A percentile compares a stretch with the other conserved stretches of the same genome.
Conservation (phyloP, 2,888 invertebrate genomes). For the Odontomyia ornata region DNA sequence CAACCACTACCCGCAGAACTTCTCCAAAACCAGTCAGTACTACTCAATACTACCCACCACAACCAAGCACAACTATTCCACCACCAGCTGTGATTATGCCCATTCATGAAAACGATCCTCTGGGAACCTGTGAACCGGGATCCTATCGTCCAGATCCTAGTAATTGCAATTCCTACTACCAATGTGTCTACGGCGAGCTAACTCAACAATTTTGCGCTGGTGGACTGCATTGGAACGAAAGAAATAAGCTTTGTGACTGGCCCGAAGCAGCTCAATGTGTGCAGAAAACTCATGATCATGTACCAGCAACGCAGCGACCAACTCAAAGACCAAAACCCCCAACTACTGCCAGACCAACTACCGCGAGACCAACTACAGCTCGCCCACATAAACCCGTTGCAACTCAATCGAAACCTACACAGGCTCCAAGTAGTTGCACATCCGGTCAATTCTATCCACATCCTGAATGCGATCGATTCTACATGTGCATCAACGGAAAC, state of each 20-base stretch:
- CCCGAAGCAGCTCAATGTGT: slow-evolving; percentile 77
- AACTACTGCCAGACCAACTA: slow-evolving; percentile 48
- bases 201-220: slow-evolving; percentile 79
- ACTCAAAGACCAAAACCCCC: slow-evolving; percentile 49
- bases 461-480: slow-evolving; percentile 77
- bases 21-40: slow-evolving; percentile 53
- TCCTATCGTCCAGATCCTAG: slow-evolving; percentile 70
- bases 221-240: slow-evolving; percentile 81
- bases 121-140: slow-evolving; percentile 62
- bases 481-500: slow-evolving; percentile 80
- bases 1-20: slow-evolving; percentile 55
- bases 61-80: slow-evolving; percentile 61
- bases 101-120: slow-evolving; percentile 56
- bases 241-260: slow-evolving; percentile 80
- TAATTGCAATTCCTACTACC: slow-evolving; percentile 79
- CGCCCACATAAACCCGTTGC: slow-evolving; percentile 54
- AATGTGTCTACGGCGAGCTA: slow-evolving; percentile 78
- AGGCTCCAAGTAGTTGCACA: slow-evolving; percentile 65
- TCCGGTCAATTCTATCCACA: slow-evolving; percentile 80
- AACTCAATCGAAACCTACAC: slow-evolving; percentile 57
- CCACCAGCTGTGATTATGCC: slow-evolving; percentile 65
- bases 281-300: slow-evolving; percentile 54
- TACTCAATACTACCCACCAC: slow-evolving; percentile 54
- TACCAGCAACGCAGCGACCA: slow-evolving; percentile 56
- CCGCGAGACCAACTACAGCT: slow-evolving; percentile 56